phyloP scores from a whole-genome alignment of 2,797 vertebrate species.

The Etheostoma perlongum region DNA sequence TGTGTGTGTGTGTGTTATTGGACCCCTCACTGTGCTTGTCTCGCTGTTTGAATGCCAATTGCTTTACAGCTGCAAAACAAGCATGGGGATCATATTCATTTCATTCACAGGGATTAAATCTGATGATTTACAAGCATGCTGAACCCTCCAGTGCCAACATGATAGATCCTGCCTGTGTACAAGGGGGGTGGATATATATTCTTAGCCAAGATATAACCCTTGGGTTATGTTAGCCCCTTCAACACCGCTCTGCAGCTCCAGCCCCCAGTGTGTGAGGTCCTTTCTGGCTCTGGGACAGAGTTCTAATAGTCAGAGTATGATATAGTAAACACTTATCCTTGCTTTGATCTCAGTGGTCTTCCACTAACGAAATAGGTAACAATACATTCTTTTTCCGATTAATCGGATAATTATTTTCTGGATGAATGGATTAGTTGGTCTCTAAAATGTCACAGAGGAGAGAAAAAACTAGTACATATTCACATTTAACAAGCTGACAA shows the following conservation, averaged over 20 bases:
- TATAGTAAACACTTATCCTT: neutral
- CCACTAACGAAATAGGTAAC: neutral
- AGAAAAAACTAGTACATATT: no score
- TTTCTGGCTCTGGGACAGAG: neutral
- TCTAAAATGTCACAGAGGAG: no score
- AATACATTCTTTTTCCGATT: neutral
- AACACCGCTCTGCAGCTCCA: conserved; percentile 19
- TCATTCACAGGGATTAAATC: conserved; percentile 56
- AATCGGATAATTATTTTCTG: no score
- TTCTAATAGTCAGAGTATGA: conserved; percentile 1
- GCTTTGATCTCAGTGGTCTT: neutral
- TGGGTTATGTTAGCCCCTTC: conserved; percentile 16
- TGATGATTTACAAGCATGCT: conserved; percentile 36
- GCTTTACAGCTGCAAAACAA: conserved; percentile 59
- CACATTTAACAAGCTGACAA: no score
- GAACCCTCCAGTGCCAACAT: conserved; percentile 24
- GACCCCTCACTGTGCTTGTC: conserved; percentile 23
- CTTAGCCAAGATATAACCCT: conserved; percentile 27
- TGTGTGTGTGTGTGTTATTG: conserved; percentile 34
- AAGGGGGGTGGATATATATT: conserved; percentile 30
- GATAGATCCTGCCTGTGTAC: conserved; percentile 30
- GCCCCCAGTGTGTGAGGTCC: neutral
- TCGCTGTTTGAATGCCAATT: conserved; percentile 47
- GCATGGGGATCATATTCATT: conserved; percentile 35
- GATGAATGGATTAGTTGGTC: no score